A percentile compares a stretch with the other conserved stretches of the same genome.
phyloP scores from a whole-genome alignment of 2,797 vertebrate species.

The Lophius americanus region DNA sequence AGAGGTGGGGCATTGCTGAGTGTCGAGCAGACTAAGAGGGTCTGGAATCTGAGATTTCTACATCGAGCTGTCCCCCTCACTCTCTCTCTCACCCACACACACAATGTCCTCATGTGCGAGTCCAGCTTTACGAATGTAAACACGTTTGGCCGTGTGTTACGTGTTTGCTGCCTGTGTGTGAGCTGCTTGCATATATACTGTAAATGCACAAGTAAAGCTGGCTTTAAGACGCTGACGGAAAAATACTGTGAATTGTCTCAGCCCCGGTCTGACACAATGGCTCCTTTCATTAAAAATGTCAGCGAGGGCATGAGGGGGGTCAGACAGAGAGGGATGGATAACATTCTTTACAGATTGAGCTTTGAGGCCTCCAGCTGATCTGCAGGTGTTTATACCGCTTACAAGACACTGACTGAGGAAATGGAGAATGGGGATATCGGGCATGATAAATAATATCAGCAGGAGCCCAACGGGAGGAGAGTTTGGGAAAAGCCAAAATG shows the following conservation, averaged over 20 bases:
- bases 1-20: conserved; percentile 68
- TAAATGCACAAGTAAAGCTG: conserved; percentile 23
- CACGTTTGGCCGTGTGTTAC: background rate
- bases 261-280: conserved; percentile 72
- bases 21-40: conserved; percentile 50
- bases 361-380: conserved; percentile 30
- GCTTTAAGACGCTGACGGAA: conserved; percentile 63
- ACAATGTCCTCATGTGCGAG: conserved; percentile 14
- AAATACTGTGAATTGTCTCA: conserved; percentile 66
- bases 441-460: background rate
- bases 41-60: conserved; percentile 66
- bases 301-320: conserved; percentile 34
- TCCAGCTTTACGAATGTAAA: background rate
- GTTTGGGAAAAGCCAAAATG: background rate
- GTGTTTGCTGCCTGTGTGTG: background rate
- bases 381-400: conserved; percentile 38
- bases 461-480: background rate
- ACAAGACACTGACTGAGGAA: conserved; percentile 12
- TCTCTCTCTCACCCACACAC: background rate
- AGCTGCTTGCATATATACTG: conserved; percentile 3
- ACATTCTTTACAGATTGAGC: conserved; percentile 29
- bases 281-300: conserved; percentile 64
- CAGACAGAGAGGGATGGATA: conserved; percentile 48
- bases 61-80: background rate
- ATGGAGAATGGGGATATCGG: background rate